A percentile compares a stretch with the other conserved stretches of the same genome.
These are phyloP conservation scores for Thamnophis sirtalis DNA, from an alignment of 2,113 vertebrate genomes.

Conservation along the genomic window DNA sequence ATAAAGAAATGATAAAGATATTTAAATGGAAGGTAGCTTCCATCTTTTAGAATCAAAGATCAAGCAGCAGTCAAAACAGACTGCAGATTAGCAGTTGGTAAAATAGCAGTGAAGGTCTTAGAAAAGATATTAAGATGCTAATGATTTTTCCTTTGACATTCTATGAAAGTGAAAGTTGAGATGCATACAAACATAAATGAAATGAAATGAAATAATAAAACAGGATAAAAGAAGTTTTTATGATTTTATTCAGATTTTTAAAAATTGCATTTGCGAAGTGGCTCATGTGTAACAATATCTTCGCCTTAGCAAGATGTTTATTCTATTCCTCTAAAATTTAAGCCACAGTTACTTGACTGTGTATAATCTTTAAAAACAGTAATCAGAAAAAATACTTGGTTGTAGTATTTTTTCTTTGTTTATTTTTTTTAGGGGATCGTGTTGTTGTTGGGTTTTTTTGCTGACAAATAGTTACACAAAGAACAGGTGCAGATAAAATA, in stretches of 20 bases:
- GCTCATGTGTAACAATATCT: not conserved
- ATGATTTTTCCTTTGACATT: not conserved
- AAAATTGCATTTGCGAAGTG: not conserved
- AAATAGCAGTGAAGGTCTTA: not conserved
- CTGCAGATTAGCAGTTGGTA: not conserved
- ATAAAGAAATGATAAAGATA: not conserved
- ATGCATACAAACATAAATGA: not conserved
- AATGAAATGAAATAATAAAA: not conserved
- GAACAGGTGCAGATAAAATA: conserved; percentile 21
- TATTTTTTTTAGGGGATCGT: not conserved
- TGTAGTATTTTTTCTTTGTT: not conserved
- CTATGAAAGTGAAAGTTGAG: not conserved
- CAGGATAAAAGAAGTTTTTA: not conserved
- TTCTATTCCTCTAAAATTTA: not conserved
- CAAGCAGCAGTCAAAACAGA: not conserved
- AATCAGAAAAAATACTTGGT: conserved; percentile 32
- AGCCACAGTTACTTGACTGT: conserved; percentile 23
- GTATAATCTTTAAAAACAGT: conserved; percentile 24
- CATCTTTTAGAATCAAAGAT: not conserved
- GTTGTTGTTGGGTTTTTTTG: not conserved
- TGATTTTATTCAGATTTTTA: not conserved
- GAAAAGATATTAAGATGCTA: not conserved
- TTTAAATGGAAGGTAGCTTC: not conserved
- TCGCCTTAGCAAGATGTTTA: not conserved
- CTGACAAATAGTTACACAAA: conserved; percentile 35